Evolutionary conservation across 2,888 invertebrate genomes (phyloP), one percentile per base, ranked within the genome.

Genomic region (Nyleta sp.): DNA sequence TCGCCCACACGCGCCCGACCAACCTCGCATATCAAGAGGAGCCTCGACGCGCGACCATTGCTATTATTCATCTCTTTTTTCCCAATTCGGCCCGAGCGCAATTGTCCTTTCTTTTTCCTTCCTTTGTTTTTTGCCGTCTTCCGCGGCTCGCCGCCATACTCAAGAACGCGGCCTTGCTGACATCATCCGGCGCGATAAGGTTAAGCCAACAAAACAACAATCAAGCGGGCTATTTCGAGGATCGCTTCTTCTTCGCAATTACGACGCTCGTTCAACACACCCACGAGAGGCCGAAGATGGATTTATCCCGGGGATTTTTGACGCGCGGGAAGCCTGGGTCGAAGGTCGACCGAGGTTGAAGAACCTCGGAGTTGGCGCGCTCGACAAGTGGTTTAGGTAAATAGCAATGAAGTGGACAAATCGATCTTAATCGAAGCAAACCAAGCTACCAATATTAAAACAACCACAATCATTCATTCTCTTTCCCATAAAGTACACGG

Each of bases 111-210:
- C 35, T 15, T 50, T 38, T 50, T 20, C 13, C 13, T 24, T 46
- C 18, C 33, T 38, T 40, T 50, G 28, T 59, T 40, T 38, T 57
- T 38, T 33, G n/a, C 11, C 17, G 31, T 22, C 28, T 55, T 22
- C 48, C 40, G 62, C 46, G 31, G 28, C 59, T 65, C 60, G 40
- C 48, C 72, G 46, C 44, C 24, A 33, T 11, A 52, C 57, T 57
- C 57, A 70, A 70, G 68, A 64, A 62, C 73, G 57, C 64, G 77
- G 42, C 71, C 77, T 77, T 67, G 68, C 62, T 53, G 64, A 59
- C 73, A 52, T 73, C 73, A 78, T 48, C 31, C 64, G 13, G 13
- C 68, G 73, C 68, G 73, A 73, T 78, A 70, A 72, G 35, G 53
- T 55, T 38, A 31, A 35, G 7, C 38, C 24, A 33, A 55, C 33